A percentile compares a stretch with the other conserved stretches of the same genome.
phyloP scores from a whole-genome alignment of 2,888 invertebrate species.

The Dasypogon diadema region DNA sequence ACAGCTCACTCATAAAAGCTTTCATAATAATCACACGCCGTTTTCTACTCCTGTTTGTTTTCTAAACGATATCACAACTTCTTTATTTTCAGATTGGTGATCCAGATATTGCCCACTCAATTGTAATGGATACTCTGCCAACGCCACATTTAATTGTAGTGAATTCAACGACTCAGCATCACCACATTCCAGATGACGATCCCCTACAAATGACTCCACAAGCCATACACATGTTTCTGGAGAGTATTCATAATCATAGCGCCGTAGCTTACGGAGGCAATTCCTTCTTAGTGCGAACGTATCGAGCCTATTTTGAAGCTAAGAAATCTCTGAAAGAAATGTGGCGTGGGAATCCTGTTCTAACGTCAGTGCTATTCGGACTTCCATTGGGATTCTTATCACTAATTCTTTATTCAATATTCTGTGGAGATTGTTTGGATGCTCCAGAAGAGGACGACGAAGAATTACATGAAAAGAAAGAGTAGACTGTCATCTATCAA shows the following conservation, averaged over 20 bases:
- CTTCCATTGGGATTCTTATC: slow-evolving; percentile 93
- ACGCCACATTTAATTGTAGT: slow-evolving; percentile 90
- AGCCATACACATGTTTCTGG: slow-evolving; percentile 66
- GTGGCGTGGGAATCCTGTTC: slow-evolving; percentile 94
- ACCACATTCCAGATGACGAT: slow-evolving; percentile 90
- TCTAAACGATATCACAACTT: no score
- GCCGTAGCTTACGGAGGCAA: slow-evolving; percentile 90
- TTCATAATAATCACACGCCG: no score
- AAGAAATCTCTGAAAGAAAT: slow-evolving; percentile 82
- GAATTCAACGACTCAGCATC: slow-evolving; percentile 92
- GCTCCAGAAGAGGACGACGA: slow-evolving; percentile 82
- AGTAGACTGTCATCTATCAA: slow-evolving; percentile 61
- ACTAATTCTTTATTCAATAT: slow-evolving; percentile 94
- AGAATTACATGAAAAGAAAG: slow-evolving; percentile 70
- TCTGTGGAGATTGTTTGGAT: slow-evolving; percentile 95
- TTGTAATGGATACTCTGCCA: slow-evolving; percentile 87
- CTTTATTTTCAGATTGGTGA: slow-evolving; percentile 79
- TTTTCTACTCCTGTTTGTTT: no score
- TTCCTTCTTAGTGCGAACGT: slow-evolving; percentile 79
- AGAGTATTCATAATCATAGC: slow-evolving; percentile 77
- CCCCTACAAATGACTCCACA: slow-evolving; percentile 84
- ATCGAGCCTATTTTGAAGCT: slow-evolving; percentile 87
- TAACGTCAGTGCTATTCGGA: slow-evolving; percentile 94
- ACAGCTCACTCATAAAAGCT: no score
- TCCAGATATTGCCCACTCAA: slow-evolving; percentile 91